Evolutionary conservation across 2,113 vertebrate genomes (phyloP), one percentile per base, ranked within the genome.

Genomic region (Nerophis ophidion): DNA sequence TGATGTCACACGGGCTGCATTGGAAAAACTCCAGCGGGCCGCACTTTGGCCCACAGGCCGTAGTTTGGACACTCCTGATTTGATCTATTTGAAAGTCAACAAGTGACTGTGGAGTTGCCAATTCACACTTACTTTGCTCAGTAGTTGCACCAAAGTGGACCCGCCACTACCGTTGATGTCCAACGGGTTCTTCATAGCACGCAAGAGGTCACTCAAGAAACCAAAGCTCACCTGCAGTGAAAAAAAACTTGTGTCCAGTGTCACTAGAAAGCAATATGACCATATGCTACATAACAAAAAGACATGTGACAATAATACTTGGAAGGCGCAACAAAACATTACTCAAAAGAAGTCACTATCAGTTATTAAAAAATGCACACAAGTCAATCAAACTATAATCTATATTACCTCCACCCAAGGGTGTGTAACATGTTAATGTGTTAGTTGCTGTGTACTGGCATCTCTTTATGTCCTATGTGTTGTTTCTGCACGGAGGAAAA

Each of bases 191-290:
- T 91, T 92, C 61, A 93, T 83, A 52, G 76, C 82, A 44, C 61
- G 72, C 48, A 92, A 86, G 59, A 97, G 88, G 46, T 70, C 88
- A 65, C 81, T 93, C 61, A 94, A 84, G 86, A 98, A 96, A 61
- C 84, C 76, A 47, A 91, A 91, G 80, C 93, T 98, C 80, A 91
- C 89, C 93, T 94, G 84, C 57, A 38, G 53, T 47, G 7, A 59
- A 70, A n/a, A 71, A 60, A 55, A 68, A 10, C 8, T 44, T 46
- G 60, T 40, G 63, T 74, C 62, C 76, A 33, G n/a, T 60, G 42
- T 80, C 76, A 61, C 10, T 2, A 8, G 14, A 15, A 42, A 42
- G 45, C 59, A 48, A n/a, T 48, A 14, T n/a, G 17, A 57, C 36
- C 5, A 26, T 15, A 40, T 11, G 14, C 40, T 19, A 13, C 13